A percentile compares a stretch with the other conserved stretches of the same genome.
phyloP scores from a whole-genome alignment of 92 coral and sea anemone genomes.

The Bergia puertoricense region DNA sequence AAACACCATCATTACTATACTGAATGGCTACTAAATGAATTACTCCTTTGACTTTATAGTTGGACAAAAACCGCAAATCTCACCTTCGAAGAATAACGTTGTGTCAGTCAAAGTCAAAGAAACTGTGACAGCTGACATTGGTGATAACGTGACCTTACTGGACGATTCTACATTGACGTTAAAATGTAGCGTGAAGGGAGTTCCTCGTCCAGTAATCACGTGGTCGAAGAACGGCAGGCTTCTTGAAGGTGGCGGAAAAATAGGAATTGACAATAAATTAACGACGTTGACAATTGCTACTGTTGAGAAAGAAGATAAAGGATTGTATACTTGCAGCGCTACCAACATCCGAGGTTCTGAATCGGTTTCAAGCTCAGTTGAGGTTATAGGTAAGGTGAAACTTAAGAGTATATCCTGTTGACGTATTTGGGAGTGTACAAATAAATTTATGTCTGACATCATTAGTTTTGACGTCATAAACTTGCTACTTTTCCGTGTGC shows the following conservation, averaged over 20 bases:
- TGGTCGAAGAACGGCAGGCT: neutral
- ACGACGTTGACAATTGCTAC: neutral
- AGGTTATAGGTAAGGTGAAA: constrained; percentile 7
- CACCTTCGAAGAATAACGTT: neutral
- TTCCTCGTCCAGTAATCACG: constrained; percentile 1
- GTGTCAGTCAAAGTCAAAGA: constrained; percentile 9
- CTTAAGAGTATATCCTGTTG: no score
- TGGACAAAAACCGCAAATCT: constrained; percentile 18
- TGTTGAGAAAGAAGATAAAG: neutral
- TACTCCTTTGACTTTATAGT: neutral
- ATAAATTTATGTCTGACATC: no score
- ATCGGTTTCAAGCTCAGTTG: constrained; percentile 3
- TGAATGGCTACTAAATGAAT: neutral
- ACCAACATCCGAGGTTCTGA: neutral
- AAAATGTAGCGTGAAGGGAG: constrained; percentile 1
- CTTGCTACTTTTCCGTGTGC: no score
- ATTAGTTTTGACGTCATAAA: no score
- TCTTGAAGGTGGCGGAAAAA: neutral
- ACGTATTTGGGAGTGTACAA: no score
- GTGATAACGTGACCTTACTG: neutral
- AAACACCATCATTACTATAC: neutral
- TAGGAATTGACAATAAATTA: neutral
- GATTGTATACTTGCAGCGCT: constrained; percentile 8
- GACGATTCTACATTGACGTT: constrained; percentile 3
- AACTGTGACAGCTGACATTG: neutral